Percentiles rank a stretch among this genome's conserved stretches.
phyloP scores from a whole-genome alignment of 2,888 invertebrate species.

The Boloria selene region DNA sequence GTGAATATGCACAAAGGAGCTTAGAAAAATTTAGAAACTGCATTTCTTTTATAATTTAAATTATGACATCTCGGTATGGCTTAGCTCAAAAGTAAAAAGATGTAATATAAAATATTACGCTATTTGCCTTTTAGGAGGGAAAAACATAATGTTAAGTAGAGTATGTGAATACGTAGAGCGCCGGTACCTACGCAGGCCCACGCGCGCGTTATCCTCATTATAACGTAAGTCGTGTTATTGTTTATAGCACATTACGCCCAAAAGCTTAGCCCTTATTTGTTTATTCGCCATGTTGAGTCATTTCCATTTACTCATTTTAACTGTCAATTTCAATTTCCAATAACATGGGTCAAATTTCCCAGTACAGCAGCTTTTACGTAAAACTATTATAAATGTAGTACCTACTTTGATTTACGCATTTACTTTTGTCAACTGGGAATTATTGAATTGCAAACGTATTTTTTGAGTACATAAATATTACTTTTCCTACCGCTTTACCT shows the following conservation, averaged over 20 bases:
- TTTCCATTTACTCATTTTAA: neutral
- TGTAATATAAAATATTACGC: neutral
- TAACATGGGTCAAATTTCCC: neutral
- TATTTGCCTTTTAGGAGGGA: neutral
- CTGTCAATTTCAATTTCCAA: constrained; percentile 1
- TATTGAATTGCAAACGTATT: no score
- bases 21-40: no score
- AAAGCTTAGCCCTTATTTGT: constrained; percentile 26
- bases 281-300: constrained; percentile 18
- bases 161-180: neutral
- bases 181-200: constrained; percentile 24
- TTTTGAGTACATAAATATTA: no score
- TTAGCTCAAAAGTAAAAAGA: neutral
- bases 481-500: no score
- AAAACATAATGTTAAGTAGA: neutral
- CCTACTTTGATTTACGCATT: no score
- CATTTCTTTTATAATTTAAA: no score
- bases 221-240: constrained; percentile 27
- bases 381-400: no score
- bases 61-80: no score
- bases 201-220: constrained; percentile 29
- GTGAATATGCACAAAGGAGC: no score
- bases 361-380: neutral
- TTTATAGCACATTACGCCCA: constrained; percentile 39
- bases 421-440: no score